Evolutionary conservation across 1,140 invertebrate species (phyloP).

Genomic region (Venustaconcha ellipsiformis): DNA sequence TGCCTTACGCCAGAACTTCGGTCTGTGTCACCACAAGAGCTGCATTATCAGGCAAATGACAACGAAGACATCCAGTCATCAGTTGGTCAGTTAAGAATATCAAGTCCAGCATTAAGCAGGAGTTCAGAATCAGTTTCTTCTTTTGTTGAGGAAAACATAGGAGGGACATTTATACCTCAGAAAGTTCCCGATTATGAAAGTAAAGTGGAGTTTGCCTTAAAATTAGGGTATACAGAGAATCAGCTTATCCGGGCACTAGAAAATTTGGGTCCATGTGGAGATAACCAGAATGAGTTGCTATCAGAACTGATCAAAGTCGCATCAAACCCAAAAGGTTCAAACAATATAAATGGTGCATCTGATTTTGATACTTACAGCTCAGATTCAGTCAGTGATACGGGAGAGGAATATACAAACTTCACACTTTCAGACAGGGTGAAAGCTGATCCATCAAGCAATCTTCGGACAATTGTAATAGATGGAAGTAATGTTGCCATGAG

Average conservation of each 20-base stretch:
- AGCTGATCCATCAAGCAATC: conserved; percentile 34
- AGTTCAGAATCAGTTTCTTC: too few species aligned
- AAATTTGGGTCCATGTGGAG: conserved; percentile 85
- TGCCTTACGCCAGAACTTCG: too few species aligned
- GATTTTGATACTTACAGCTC: conserved; percentile 3
- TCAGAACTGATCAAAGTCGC: conserved; percentile 75
- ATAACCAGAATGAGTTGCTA: conserved; percentile 84
- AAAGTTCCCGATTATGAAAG: conserved; percentile 56
- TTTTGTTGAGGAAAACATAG: too few species aligned
- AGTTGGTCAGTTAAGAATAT: too few species aligned
- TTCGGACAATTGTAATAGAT: conserved; percentile 67
- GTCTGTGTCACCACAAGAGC: too few species aligned
- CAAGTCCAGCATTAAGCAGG: too few species aligned
- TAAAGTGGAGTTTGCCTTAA: conserved; percentile 84
- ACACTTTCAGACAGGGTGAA: conserved; percentile 9
- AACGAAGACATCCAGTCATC: too few species aligned
- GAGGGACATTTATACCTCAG: not conserved
- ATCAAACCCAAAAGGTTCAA: conserved; percentile 4
- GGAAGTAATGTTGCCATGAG: conserved; percentile 69
- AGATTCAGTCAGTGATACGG: not conserved
- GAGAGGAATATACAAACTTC: conserved; percentile 4
- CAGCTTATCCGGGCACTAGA: conserved; percentile 86
- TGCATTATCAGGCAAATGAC: too few species aligned
- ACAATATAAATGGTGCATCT: not conserved
- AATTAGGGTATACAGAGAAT: conserved; percentile 90